These are phyloP conservation scores for Thera obeliscata DNA, from an alignment of 2,888 invertebrate species.

Conservation along the genomic window DNA sequence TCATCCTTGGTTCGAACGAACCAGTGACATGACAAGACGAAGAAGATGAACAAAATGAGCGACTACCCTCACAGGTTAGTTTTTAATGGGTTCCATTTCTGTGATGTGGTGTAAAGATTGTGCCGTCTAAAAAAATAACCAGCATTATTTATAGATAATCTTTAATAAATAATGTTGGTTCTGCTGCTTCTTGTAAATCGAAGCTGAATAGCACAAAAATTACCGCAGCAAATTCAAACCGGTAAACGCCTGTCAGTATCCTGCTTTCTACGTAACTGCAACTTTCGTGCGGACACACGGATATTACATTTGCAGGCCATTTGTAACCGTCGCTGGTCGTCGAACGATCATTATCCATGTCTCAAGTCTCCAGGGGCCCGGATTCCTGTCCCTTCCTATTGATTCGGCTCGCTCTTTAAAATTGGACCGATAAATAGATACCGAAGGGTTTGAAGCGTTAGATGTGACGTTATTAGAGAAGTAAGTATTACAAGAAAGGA, in stretches of 20 bases:
- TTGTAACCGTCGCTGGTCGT: slow-evolving; percentile 79
- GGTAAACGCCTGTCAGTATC: neutral
- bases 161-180: no score
- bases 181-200: no score
- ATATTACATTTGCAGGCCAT: slow-evolving; percentile 84
- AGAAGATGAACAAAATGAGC: no score
- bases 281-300: slow-evolving; percentile 69
- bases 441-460: slow-evolving; percentile 55
- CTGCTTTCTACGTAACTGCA: slow-evolving; percentile 7
- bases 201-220: no score
- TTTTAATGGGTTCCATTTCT: no score
- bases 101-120: no score
- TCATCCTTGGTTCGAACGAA: no score
- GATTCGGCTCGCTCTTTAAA: slow-evolving; percentile 68
- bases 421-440: slow-evolving; percentile 71
- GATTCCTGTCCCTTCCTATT: slow-evolving; percentile 73
- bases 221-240: neutral
- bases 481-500: no score
- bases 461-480: slow-evolving; percentile 43
- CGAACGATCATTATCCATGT: slow-evolving; percentile 80
- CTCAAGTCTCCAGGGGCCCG: slow-evolving; percentile 69
- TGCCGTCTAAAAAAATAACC: no score
- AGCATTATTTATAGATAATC: no score
- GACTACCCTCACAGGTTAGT: no score
- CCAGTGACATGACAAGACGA: no score